A percentile compares a stretch with the other conserved stretches of the same genome.
phyloP scores from a whole-genome alignment of 2,888 invertebrate genomes.

The Tyria jacobaeae region DNA sequence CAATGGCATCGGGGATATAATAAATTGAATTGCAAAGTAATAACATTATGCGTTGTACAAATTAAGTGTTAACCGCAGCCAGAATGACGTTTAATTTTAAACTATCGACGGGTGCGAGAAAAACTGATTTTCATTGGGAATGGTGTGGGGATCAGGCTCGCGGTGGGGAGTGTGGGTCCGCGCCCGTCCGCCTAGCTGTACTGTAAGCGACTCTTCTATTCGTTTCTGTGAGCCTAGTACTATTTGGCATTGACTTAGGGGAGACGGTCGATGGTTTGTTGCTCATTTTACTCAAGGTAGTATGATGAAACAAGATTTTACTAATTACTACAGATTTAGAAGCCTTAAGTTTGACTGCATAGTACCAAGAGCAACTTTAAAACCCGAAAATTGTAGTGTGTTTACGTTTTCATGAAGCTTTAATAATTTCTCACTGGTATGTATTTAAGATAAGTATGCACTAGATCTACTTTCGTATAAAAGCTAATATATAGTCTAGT shows the following conservation, averaged over 20 bases:
- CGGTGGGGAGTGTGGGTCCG: slow-evolving; percentile 60
- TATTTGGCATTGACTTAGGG: slow-evolving; percentile 85
- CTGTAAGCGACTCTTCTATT: slow-evolving; percentile 65
- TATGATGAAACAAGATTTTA: not conserved
- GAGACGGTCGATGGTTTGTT: slow-evolving; percentile 67
- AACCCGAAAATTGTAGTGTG: not conserved
- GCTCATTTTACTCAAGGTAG: slow-evolving; percentile 48
- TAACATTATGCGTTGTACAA: slow-evolving; percentile 79
- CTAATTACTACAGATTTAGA: not conserved
- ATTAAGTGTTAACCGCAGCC: slow-evolving; percentile 83
- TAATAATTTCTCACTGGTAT: not conserved
- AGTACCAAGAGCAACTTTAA: not conserved
- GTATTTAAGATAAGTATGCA: slow-evolving; percentile 2
- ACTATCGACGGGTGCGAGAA: slow-evolving; percentile 78
- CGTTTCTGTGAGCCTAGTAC: slow-evolving; percentile 74
- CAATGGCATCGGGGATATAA: slow-evolving; percentile 77
- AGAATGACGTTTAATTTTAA: slow-evolving; percentile 85
- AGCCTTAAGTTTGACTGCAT: not conserved
- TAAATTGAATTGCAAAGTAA: slow-evolving; percentile 83
- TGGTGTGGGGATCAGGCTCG: slow-evolving; percentile 48
- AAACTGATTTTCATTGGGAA: slow-evolving; percentile 78
- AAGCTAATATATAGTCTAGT: slow-evolving; percentile 35
- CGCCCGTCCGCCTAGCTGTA: slow-evolving; percentile 45
- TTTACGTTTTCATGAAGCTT: not conserved
- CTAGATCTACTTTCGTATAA: slow-evolving; percentile 24